Evolutionary conservation across 2,113 vertebrate species (phyloP), one percentile per base, ranked within the genome.

Genomic region (Microcebus lehilahytsara): DNA sequence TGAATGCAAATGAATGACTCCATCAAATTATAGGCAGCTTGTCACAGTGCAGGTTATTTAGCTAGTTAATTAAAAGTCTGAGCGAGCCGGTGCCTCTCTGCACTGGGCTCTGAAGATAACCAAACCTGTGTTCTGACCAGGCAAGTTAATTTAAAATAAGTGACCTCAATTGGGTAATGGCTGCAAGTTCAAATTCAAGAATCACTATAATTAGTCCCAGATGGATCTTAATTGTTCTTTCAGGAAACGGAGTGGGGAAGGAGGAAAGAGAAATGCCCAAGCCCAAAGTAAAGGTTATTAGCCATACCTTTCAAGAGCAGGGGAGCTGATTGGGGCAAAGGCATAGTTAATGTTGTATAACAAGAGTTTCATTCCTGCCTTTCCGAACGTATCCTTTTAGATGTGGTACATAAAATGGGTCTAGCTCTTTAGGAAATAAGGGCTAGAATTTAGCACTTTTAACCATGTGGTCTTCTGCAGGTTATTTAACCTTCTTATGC

Each of bases 61-160:
- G 95, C 75, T 97, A 87, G 93, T 97, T 97, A 97, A 97, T 97
- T 97, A 97, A 97, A 97, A 96, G 93, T 97, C 95, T 84, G 93
- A 97, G 89, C 75, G 83, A 97, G 93, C 93, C 53, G 72, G 37
- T 88, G 83, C 46, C 40, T 95, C 51, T 93, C 56, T 92, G 78
- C 42, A 84, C 72, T 96, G 95, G 85, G 93, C 77, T 96, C 88
- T 89, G 93, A 96, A 97, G 96, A 97, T 96, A 98, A 97, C 96
- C 96, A 94, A 96, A 96, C 96, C 88, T 97, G 89, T 94, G 89
- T 98, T 96, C 74, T 97, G 97, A 97, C 96, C 93, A 97, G 96
- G 96, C 89, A 97, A 96, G 96, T 97, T 97, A 98, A 97, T 97
- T 98, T 97, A 96, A 98, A 98, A 93, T 95, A 96, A 97, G 92